Percentiles rank a stretch among this genome's conserved stretches.
These are phyloP conservation scores for Siderastrea radians DNA, from an alignment of 92 coral and sea anemone genomes.

Conservation along the genomic window DNA sequence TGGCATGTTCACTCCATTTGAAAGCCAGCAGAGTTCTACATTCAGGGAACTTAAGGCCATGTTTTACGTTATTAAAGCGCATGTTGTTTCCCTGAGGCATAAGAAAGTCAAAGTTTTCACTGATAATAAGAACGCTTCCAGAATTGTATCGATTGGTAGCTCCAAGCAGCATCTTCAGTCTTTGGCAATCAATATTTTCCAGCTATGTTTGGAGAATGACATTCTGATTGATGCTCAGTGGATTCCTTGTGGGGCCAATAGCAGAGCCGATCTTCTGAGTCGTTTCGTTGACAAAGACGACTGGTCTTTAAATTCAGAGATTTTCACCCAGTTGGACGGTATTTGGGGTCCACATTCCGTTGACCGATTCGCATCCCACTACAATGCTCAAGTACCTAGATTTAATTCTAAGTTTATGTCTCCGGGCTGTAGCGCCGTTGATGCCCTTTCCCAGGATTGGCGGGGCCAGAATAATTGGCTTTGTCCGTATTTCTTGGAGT, in stretches of 20 bases:
- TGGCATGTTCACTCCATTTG: no score
- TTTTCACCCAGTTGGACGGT: slow-evolving; percentile 33
- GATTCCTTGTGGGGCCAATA: slow-evolving; percentile 28
- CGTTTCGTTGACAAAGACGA: slow-evolving; percentile 53
- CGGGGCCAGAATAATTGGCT: slow-evolving; percentile 43
- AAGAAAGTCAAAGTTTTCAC: slow-evolving; percentile 55
- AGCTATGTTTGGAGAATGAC: slow-evolving; percentile 33
- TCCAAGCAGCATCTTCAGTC: slow-evolving; percentile 35
- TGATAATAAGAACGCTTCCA: slow-evolving; percentile 47
- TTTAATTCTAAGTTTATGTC: slow-evolving; percentile 62
- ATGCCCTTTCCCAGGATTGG: slow-evolving; percentile 62
- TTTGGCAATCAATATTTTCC: slow-evolving; percentile 33
- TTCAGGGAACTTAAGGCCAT: no score
- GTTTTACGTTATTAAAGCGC: no score
- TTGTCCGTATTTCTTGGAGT: neutral
- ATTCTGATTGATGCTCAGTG: slow-evolving; percentile 28
- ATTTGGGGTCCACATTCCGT: slow-evolving; percentile 60
- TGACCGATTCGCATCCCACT: slow-evolving; percentile 57
- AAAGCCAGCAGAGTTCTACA: no score
- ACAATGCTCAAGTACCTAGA: slow-evolving; percentile 47
- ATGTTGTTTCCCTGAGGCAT: neutral
- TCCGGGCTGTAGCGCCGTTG: slow-evolving; percentile 63
- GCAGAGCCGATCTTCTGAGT: slow-evolving; percentile 52
- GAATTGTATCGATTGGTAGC: slow-evolving; percentile 36
- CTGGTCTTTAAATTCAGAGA: slow-evolving; percentile 48